Evolutionary conservation across 2,113 vertebrate genomes (phyloP).

Genomic region (Neodontobutis hainanensis): DNA sequence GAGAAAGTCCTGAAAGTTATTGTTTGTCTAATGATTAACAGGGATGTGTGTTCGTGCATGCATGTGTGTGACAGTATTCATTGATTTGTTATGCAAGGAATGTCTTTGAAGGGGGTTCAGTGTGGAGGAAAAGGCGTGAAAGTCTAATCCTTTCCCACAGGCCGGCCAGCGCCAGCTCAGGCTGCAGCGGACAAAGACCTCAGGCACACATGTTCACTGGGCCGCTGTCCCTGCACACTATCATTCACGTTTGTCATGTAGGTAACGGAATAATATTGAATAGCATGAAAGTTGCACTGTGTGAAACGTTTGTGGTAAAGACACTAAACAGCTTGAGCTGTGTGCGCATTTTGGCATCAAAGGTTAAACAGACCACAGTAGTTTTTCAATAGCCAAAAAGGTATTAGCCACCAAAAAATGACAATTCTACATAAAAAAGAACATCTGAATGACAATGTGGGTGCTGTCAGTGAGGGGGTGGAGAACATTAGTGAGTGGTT

Average conservation of each 20-base stretch:
- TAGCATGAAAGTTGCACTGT: too few relatives aligned
- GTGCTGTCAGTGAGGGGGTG: too few relatives aligned
- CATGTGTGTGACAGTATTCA: constrained; percentile 75
- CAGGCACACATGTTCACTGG: constrained; percentile 35
- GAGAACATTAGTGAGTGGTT: too few relatives aligned
- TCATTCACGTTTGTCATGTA: not conserved
- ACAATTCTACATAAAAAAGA: too few relatives aligned
- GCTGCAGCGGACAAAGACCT: constrained; percentile 77
- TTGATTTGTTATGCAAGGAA: constrained; percentile 90
- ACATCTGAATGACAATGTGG: too few relatives aligned
- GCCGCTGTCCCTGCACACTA: not conserved
- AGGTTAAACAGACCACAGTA: too few relatives aligned
- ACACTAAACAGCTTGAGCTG: too few relatives aligned
- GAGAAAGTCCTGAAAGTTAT: constrained; percentile 50
- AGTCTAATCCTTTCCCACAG: constrained; percentile 92
- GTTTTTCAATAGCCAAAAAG: too few relatives aligned
- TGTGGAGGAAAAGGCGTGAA: constrained; percentile 82
- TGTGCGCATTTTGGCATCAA: too few relatives aligned
- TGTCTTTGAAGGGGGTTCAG: constrained; percentile 86
- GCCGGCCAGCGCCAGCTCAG: constrained; percentile 82
- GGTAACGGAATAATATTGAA: too few relatives aligned
- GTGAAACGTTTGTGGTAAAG: too few relatives aligned
- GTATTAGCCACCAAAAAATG: too few relatives aligned
- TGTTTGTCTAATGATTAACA: constrained; percentile 53
- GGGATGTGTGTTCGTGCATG: constrained; percentile 13